Base-by-base conservation (phyloP, 1,140 invertebrate species). In the Micrasema minimum region DNA sequence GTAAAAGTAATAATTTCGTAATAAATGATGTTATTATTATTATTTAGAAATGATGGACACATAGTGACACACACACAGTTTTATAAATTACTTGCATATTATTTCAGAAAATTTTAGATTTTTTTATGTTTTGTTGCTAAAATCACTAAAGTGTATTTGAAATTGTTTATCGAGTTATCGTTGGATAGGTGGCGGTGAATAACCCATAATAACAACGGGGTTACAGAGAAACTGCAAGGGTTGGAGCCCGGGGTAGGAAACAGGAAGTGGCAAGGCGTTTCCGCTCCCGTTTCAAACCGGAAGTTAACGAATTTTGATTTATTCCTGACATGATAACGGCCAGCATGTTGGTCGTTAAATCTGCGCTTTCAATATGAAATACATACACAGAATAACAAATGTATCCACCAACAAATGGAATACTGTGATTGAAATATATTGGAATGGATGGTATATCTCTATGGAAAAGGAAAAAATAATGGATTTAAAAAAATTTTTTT, bases 271-370 rank as follows among this genome's bases (percentile, higher is more conserved):
- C 64, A 53, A 66, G 64, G 64, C 45, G 64, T 38, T 69, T 53
- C 62, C 55, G 48, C 43, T 69, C 68, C 66, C 72, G 72, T 74
- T 74, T 59, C 64, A 65, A 70, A 61, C 72, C 69, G 72, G 72
- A 74, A 74, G 70, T 68, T 71, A 68, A 74, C 72, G 68, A 74
- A 74, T 71, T 74, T 69, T 74, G 72, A 74, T 74, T 74, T 74
- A 74, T 74, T 67, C 59, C 64, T 38, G 50, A 35, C 9, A 37
- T 51, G 72, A 74, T 74, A 74, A 71, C 72, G 68, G 38, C 72
- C 62, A 46, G 68, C 66, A 48, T 53, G 72, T 70, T 73, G 62
- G 72, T 66, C 67, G 72, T 66, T 66, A 66, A n/a, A 45, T 50
- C 26, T 65, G 23, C 45, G 26, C 59, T 43, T 62, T 43, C 9